These are phyloP conservation scores for Galago senegalensis DNA, from an alignment of 2,797 vertebrate genomes.

Conservation along the genomic window DNA sequence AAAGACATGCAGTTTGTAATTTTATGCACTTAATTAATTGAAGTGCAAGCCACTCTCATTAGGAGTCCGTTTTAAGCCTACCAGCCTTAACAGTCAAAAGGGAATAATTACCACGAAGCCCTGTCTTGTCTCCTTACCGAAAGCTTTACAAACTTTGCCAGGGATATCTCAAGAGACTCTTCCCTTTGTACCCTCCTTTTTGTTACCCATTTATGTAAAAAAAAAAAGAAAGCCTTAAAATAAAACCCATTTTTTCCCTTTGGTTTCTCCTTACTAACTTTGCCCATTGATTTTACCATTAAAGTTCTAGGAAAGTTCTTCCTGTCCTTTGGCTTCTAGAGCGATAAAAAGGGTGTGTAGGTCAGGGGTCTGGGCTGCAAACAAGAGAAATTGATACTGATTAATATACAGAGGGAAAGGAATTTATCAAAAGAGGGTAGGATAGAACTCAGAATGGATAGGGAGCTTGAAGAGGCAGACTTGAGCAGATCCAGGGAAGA, in stretches of 20 bases:
- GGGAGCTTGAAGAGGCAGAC: not conserved
- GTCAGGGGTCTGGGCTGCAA: not conserved
- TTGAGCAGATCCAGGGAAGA: not conserved
- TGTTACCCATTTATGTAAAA: constrained; percentile 6
- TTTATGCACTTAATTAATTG: constrained; percentile 82
- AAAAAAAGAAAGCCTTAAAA: constrained; percentile 11
- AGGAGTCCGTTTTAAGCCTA: constrained; percentile 77
- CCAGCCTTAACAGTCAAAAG: constrained; percentile 67
- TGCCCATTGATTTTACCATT: not conserved
- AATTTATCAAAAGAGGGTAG: not conserved
- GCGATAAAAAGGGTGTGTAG: not conserved
- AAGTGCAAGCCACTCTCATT: constrained; percentile 68
- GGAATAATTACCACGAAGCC: constrained; percentile 62
- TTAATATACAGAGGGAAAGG: not conserved
- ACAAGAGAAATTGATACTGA: constrained; percentile 23
- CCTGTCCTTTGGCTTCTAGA: constrained; percentile 32
- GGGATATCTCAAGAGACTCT: constrained; percentile 46
- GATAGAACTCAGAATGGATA: not conserved
- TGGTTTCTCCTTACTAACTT: constrained; percentile 23
- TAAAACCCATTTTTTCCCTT: constrained; percentile 9
- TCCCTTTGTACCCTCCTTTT: not conserved
- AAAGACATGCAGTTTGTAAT: constrained; percentile 73
- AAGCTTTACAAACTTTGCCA: constrained; percentile 46
- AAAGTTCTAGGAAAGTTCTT: constrained; percentile 34
- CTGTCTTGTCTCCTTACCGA: constrained; percentile 48